Conservation (phyloP, 2,113 vertebrate species). For the Anoura caudifer region DNA sequence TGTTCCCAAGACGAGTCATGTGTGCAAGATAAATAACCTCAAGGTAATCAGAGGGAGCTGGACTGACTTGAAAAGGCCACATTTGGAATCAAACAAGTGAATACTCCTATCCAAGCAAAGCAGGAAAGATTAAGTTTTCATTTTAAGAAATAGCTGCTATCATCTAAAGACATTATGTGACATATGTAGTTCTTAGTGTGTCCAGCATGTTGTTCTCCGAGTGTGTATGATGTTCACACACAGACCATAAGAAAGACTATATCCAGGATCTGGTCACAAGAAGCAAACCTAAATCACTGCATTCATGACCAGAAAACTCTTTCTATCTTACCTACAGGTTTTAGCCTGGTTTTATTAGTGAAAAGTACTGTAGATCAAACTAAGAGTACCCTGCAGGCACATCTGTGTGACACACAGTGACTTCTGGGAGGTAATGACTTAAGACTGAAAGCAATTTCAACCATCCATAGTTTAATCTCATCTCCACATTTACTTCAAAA, state of each 20-base stretch:
- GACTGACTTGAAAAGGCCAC: constrained; percentile 55
- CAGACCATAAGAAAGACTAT: background rate
- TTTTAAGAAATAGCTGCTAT: background rate
- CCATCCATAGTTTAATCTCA: background rate
- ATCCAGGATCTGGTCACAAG: background rate
- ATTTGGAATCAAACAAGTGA: constrained; percentile 35
- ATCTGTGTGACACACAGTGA: background rate
- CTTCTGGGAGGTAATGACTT: background rate
- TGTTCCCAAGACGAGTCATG: constrained; percentile 24
- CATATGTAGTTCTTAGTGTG: background rate
- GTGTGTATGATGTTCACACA: background rate
- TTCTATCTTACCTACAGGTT: background rate
- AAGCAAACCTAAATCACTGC: background rate
- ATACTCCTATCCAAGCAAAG: constrained; percentile 24
- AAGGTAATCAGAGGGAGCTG: constrained; percentile 25
- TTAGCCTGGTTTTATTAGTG: background rate
- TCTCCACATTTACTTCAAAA: background rate
- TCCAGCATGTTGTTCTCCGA: background rate
- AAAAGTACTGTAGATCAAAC: background rate
- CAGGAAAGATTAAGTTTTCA: constrained; percentile 27
- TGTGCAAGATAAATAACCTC: constrained; percentile 32
- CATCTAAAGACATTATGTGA: background rate
- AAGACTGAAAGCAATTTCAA: background rate
- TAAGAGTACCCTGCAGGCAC: background rate
- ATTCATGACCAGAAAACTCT: background rate